Evolutionary conservation across 1,140 invertebrate species (phyloP), one percentile per base, ranked within the genome.

Genomic region (Scaptomyza hsui): DNA sequence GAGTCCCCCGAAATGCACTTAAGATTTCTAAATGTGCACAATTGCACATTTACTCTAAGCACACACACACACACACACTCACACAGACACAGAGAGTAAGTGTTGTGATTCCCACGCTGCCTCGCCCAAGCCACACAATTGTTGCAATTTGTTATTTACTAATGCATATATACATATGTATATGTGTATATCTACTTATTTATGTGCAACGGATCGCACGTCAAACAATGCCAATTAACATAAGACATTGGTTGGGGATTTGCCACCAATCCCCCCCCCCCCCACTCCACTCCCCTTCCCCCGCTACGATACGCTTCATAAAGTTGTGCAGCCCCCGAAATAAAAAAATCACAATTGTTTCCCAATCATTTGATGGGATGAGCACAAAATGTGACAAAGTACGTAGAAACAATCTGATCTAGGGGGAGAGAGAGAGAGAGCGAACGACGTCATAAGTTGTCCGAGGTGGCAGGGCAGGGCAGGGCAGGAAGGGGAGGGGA

Each of bases 101-200:
- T 19, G 13, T 19, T 35, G 21, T 70, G 56, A 62, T 62, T 73
- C 71, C 65, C 71, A 69, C 57, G 48, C 9, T 55, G 55, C 26
- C 41, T 4, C 39, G 21, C 39, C 53, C 21, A 42, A 26, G 1
- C 2, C 26, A 29, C 26, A 29, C 18, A 47, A 35, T 47, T 32
- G 42, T 15, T 48, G 42, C 63, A 68, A 49, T 42, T 29, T 67
- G 45, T 19, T 29, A 39, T 51, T 49, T 10, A 49, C 61, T 55
- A 78, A 77, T 76, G 32, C 32, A 49, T 72, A 53, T 24, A 69
- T 69, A n/a, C n/a, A n/a, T n/a, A n/a, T n/a, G n/a, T n/a, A n/a
- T n/a, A n/a, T n/a, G n/a, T n/a, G n/a, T n/a, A n/a, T n/a, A n/a
- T n/a, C n/a, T n/a, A n/a, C n/a, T n/a, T n/a, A n/a, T n/a, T 69